Evolutionary conservation across 1,140 invertebrate genomes (phyloP), one percentile per base, ranked within the genome.

Genomic region (Macrocentrus cingulum): DNA sequence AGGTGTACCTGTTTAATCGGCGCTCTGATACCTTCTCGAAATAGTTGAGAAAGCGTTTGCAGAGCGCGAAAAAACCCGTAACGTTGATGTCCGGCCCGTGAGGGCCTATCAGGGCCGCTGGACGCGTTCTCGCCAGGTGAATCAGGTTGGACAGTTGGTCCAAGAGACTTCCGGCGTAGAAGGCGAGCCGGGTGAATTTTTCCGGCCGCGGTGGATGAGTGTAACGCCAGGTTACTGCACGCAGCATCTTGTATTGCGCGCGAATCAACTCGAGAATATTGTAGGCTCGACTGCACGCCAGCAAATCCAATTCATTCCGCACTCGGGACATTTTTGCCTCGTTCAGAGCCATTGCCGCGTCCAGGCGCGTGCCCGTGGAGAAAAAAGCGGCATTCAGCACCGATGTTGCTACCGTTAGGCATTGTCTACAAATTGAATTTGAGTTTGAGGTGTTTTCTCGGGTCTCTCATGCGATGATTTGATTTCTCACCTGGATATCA

Each of bases 21-120:
- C 66, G 66, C 39, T 80, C 78, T 0, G 78, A 75, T n/a, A 74
- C 61, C 22, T 71, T 79, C 60, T 80, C 78, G 48, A 79, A 80
- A 41, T 72, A 72, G 32, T 79, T 71, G 75, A 80, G 78, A 45
- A 79, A 80, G 2, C 62, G 55, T 55, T 78, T 79, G 62, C 73
- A 77, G 13, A 62, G 53, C 2, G 44, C 23, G 34, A 22, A 50
- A 25, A 62, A 48, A 15, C 19, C 36, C 2, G 32, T 37, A 22
- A 61, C 46, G 7, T 20, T 36, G 2, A 25, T 9, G 9, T 61
- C 56, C 2, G 49, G 6, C n/a, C 54, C 56, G 16, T 56, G 57
- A 48, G 44, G 57, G 1, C 20, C 54, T 19, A 44, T 32, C 1
- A 64, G 58, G 2, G 19, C 25, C 1, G 9, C 57, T 0, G 70